phyloP scores from a whole-genome alignment of 23 tunicate species.

The Halocynthia roretzi region DNA sequence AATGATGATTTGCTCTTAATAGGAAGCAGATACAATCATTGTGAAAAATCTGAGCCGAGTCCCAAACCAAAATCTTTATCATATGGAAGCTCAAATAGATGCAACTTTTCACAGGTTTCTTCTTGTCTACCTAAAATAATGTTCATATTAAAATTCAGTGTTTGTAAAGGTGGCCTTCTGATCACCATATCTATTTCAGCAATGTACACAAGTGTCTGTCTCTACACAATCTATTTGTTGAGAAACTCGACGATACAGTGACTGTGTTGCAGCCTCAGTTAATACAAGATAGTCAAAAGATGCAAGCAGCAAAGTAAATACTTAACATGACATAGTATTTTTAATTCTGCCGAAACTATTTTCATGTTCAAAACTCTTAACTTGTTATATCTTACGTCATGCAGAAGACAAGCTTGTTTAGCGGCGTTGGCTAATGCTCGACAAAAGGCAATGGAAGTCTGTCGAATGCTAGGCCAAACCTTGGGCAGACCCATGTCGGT shows the following conservation, averaged over 20 bases:
- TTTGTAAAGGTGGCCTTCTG: neutral
- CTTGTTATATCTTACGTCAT: neutral
- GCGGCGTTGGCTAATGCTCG: constrained; percentile 80
- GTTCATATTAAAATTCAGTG: neutral
- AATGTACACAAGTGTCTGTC: constrained; percentile 62
- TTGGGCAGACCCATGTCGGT: constrained; percentile 76
- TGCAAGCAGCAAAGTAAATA: constrained; percentile 36
- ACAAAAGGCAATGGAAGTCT: constrained; percentile 75
- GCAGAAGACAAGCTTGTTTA: constrained; percentile 70
- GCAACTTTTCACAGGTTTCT: constrained; percentile 42
- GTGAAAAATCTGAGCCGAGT: constrained; percentile 65
- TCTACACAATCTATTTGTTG: constrained; percentile 47
- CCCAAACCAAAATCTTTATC: constrained; percentile 16
- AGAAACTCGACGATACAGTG: constrained; percentile 43
- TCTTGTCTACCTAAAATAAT: neutral
- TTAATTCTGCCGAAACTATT: too few relatives aligned
- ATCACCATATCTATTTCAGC: constrained; percentile 1
- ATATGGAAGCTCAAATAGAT: constrained; percentile 72
- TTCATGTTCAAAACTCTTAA: too few relatives aligned
- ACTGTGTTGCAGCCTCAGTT: constrained; percentile 42
- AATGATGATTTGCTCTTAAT: neutral
- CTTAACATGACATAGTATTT: neutral
- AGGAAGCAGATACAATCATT: constrained; percentile 49
- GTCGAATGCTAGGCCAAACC: constrained; percentile 63
- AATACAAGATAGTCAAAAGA: constrained; percentile 40